Conservation (phyloP, 2,113 vertebrate species). For the Oncorhynchus kisutch region DNA sequence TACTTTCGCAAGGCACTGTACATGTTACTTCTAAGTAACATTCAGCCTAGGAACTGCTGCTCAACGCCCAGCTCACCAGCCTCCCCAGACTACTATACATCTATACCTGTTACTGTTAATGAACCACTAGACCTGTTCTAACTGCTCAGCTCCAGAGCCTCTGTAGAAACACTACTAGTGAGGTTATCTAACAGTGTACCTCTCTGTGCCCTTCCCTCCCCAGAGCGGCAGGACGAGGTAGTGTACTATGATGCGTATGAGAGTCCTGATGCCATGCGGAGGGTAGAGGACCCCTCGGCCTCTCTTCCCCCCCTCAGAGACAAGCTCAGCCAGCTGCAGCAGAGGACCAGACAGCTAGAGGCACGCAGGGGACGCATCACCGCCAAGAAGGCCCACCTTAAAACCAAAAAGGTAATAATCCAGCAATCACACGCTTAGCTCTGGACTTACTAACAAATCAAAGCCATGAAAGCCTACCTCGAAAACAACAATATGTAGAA, state of each 20-base stretch:
- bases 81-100: slow-evolving; percentile 37
- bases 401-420: slow-evolving; percentile 90
- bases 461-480: no score
- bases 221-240: slow-evolving; percentile 88
- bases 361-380: slow-evolving; percentile 92
- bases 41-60: slow-evolving; percentile 80
- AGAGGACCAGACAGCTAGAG: slow-evolving; percentile 91
- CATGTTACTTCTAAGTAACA: no score
- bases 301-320: slow-evolving; percentile 80
- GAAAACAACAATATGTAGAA: no score
- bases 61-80: slow-evolving; percentile 88
- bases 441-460: no score
- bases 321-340: slow-evolving; percentile 84
- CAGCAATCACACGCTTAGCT: no score
- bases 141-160: no score
- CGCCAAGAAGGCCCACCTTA: slow-evolving; percentile 98
- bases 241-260: slow-evolving; percentile 96
- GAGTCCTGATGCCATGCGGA: slow-evolving; percentile 94
- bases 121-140: no score
- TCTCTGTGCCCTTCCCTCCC: background rate
- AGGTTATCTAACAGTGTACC: no score
- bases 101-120: no score
- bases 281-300: slow-evolving; percentile 74
- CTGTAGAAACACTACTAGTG: no score
- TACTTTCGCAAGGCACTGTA: no score